phyloP scores from a whole-genome alignment of 2,888 invertebrate species.

The Imbricaverruca yamaguchii region DNA sequence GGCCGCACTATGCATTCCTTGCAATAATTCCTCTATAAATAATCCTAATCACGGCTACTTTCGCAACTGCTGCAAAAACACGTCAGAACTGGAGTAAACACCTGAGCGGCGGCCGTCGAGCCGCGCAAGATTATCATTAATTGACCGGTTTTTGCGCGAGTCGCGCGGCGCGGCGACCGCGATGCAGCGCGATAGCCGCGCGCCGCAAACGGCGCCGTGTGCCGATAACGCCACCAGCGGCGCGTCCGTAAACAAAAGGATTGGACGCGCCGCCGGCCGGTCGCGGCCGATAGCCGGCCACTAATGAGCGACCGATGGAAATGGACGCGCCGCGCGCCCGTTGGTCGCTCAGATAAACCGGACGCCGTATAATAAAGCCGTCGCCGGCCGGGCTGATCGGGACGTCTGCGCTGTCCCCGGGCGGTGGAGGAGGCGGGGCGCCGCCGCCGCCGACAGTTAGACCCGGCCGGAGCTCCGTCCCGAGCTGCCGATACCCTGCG shows the following conservation, averaged over 20 bases:
- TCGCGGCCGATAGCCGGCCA: background rate
- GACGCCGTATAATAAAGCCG: conserved; percentile 1
- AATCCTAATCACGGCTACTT: conserved; percentile 17
- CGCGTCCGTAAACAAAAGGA: conserved; percentile 15
- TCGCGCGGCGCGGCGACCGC: background rate
- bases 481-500: too few species aligned
- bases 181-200: background rate
- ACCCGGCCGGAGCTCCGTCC: too few species aligned
- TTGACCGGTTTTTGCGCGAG: background rate
- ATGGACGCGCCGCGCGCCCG: background rate
- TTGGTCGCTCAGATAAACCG: background rate
- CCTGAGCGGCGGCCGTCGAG: background rate
- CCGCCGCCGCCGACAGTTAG: too few species aligned
- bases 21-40: conserved; percentile 21
- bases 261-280: background rate
- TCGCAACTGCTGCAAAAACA: conserved; percentile 6
- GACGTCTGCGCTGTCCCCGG: too few species aligned
- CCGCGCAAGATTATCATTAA: conserved; percentile 4
- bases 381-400: too few species aligned
- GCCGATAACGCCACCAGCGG: background rate
- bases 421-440: too few species aligned
- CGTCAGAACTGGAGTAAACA: conserved; percentile 18
- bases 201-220: background rate
- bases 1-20: conserved; percentile 13
- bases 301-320: background rate